Percentiles rank a stretch among this genome's conserved stretches.
These are phyloP conservation scores for Glyptemys insculpta DNA, from an alignment of 2,797 vertebrate species.

Conservation along the genomic window DNA sequence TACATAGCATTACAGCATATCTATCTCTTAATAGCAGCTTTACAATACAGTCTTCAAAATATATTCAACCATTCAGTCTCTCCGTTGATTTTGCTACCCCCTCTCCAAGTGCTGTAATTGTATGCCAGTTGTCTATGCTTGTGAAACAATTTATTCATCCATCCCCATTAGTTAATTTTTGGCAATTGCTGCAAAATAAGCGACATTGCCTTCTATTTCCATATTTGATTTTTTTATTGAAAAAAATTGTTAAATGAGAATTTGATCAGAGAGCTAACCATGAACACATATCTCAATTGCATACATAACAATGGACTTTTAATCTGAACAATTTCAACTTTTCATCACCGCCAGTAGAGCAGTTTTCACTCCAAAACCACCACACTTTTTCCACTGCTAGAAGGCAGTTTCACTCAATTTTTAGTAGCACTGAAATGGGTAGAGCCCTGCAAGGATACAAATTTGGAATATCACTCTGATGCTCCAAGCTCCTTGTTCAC, in stretches of 20 bases:
- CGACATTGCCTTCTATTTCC: background rate
- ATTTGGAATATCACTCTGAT: background rate
- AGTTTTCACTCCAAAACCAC: background rate
- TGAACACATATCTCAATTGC: background rate
- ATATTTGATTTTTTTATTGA: background rate
- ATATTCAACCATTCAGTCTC: background rate
- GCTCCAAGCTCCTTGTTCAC: rapidly evolving
- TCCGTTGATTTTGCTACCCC: background rate
- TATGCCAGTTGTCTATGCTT: rapidly evolving
- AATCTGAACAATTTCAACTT: background rate
- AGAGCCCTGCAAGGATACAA: too few relatives aligned
- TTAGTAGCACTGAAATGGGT: background rate
- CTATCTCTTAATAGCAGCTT: background rate
- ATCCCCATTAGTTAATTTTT: background rate
- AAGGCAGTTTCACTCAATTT: background rate
- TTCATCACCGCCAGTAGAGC: background rate
- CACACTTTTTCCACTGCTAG: background rate
- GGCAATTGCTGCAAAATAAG: background rate
- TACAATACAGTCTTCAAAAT: background rate
- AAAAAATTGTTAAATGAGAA: background rate
- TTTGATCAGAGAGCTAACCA: background rate
- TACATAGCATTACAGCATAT: rapidly evolving
- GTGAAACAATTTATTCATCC: background rate
- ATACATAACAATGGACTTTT: background rate
- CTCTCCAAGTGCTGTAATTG: background rate